Conservation (phyloP, 2,888 invertebrate genomes). For the Rhabditoides inermis region DNA sequence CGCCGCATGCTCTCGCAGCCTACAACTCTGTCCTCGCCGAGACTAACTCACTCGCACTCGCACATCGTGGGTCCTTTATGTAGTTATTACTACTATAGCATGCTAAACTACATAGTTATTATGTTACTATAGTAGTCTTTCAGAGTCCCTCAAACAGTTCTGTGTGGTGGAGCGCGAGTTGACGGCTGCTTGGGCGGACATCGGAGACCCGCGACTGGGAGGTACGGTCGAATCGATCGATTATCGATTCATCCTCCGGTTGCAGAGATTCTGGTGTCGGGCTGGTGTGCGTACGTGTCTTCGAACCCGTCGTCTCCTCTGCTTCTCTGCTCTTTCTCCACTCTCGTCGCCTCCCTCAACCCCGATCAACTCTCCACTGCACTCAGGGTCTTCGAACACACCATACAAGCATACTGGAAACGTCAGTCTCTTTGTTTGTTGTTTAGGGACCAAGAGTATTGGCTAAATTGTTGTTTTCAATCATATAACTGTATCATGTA, state of each 20-base stretch:
- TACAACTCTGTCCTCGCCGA: conserved; percentile 30
- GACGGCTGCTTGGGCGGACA: conserved; percentile 36
- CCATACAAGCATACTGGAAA: conserved; percentile 36
- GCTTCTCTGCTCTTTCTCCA: conserved; percentile 21
- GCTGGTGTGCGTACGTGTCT: conserved; percentile 21
- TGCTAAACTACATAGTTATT: no score
- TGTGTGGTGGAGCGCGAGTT: conserved; percentile 33
- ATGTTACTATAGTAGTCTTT: conserved; percentile 3
- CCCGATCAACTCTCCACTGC: conserved; percentile 30
- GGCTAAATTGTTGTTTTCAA: conserved; percentile 1
- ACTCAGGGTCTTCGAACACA: conserved; percentile 35
- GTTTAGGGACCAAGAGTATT: not conserved
- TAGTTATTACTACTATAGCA: no score
- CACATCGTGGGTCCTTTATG: no score
- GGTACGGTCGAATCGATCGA: conserved; percentile 8
- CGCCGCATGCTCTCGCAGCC: conserved; percentile 13
- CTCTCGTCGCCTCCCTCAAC: conserved; percentile 25
- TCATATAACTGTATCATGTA: not conserved
- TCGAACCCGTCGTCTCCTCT: conserved; percentile 24
- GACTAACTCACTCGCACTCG: no score
- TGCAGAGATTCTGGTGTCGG: conserved; percentile 25
- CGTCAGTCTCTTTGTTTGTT: conserved; percentile 16
- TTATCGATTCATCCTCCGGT: not conserved
- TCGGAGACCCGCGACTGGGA: conserved; percentile 27
- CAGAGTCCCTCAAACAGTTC: conserved; percentile 26